Evolutionary conservation across 2,888 invertebrate genomes (phyloP).

Genomic region (Drosophila cracens): DNA sequence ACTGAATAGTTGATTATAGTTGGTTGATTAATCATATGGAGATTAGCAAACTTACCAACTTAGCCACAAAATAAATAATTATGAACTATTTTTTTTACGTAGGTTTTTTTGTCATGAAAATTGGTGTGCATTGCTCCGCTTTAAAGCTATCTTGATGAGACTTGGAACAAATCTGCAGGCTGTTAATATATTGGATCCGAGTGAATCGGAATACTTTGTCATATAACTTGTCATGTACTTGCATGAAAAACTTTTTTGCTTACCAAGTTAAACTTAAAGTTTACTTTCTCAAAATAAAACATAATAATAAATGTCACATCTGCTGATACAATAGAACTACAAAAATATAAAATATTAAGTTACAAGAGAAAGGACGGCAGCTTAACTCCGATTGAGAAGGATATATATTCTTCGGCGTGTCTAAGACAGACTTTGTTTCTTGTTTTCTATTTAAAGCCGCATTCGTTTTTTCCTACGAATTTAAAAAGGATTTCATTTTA

Average conservation of each 20-base stretch:
- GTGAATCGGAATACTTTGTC: no score
- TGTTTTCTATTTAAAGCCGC: background rate
- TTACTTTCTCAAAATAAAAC: background rate
- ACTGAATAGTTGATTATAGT: conserved; percentile 4
- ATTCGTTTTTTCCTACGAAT: background rate
- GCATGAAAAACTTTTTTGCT: no score
- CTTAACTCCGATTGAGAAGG: background rate
- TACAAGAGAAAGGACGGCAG: background rate
- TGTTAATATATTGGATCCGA: no score
- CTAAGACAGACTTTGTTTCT: background rate
- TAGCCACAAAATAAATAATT: background rate
- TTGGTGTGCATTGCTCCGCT: no score
- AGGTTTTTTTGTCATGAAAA: no score
- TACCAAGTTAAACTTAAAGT: background rate
- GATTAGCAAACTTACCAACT: background rate
- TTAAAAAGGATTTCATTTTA: rapidly evolving
- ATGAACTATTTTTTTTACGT: no score
- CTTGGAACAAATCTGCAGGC: no score
- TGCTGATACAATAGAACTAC: background rate
- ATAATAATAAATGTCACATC: background rate
- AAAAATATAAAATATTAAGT: background rate
- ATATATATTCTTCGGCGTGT: background rate
- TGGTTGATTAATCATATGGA: background rate
- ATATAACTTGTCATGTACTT: no score
- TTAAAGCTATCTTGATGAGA: no score